Evolutionary conservation across 2,797 vertebrate genomes (phyloP).

Genomic region (Pseudotriccus pelzelni): DNA sequence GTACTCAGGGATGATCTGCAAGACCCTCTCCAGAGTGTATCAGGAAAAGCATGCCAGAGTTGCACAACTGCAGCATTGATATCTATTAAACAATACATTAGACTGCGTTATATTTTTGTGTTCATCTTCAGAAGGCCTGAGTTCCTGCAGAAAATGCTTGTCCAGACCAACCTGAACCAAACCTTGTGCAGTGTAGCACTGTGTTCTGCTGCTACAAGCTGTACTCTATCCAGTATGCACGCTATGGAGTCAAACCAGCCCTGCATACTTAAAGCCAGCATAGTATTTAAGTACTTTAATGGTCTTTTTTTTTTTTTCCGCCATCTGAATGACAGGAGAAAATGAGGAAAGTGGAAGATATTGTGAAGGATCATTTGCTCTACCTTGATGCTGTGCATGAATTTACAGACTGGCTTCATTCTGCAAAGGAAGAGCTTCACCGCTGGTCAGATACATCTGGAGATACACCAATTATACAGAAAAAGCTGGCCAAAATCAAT

Average conservation of each 20-base stretch:
- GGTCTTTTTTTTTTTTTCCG: rapidly evolving
- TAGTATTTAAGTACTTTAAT: neutral
- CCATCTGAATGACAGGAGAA: conserved; percentile 80
- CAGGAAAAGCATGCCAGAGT: neutral
- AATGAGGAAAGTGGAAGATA: conserved; percentile 88
- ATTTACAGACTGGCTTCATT: conserved; percentile 94
- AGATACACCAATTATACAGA: conserved; percentile 84
- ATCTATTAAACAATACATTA: neutral
- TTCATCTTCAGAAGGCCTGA: neutral
- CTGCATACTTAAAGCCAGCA: neutral
- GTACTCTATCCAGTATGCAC: neutral
- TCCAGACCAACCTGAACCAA: neutral
- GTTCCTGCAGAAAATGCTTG: neutral
- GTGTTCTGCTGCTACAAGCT: neutral
- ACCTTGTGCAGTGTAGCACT: neutral
- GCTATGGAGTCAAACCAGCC: neutral
- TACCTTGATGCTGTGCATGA: conserved; percentile 93
- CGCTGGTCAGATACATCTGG: conserved; percentile 94
- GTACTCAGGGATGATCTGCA: neutral
- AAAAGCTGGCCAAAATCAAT: conserved; percentile 90
- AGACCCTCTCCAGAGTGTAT: rapidly evolving
- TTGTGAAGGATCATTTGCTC: conserved; percentile 91
- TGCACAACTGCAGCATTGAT: neutral
- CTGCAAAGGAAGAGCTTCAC: conserved; percentile 95
- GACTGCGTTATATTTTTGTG: neutral